Base-by-base conservation (phyloP, 2,797 vertebrate genomes). In the Phoebastria nigripes region DNA sequence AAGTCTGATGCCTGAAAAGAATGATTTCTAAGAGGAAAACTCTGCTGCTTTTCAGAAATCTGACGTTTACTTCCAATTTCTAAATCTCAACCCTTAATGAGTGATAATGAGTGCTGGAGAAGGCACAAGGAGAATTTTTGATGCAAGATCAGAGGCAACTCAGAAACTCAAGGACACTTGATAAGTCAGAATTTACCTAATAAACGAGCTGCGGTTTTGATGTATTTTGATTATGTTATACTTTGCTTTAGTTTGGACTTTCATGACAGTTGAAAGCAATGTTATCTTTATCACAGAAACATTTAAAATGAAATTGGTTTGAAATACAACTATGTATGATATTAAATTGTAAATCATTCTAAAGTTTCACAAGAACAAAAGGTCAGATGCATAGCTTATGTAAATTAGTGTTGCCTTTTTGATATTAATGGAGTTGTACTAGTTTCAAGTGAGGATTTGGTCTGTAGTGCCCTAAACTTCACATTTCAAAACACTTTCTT, bases 141-240 rank as follows among this genome's bases (percentile, higher is more conserved):
- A 93, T 96, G 70, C 49, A 78, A 87, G 92, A 91, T 96, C 86
- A 93, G 93, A 96, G 70, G 51, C 82, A 69, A 82, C 82, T 72
- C 56, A 87, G 86, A 94, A 89, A 94, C 80, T 79, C 95, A 94
- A 72, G 72, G 72, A 87, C 85, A 93, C 78, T 91, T 92, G 39
- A 87, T 52, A 94, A 82, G 92, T 96, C 90, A 95, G 58, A 97
- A 96, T 96, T 95, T 96, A 96, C 93, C 95, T 97, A 96, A 95
- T 90, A 94, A 96, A 91, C 14, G 69, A 97, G 85, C 28, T 92
- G 67, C 82, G 93, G 91, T 97, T 95, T 88, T 74, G 37, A 84
- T 95, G 46, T 87, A 79, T 95, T 87, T 94, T 69, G 72, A 89
- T 93, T 91, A 80, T 88, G 28, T 88, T 91, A 87, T 58, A 85